A percentile compares a stretch with the other conserved stretches of the same genome.
phyloP scores from a whole-genome alignment of 2,113 vertebrate genomes.

The Hemicordylus capensis region DNA sequence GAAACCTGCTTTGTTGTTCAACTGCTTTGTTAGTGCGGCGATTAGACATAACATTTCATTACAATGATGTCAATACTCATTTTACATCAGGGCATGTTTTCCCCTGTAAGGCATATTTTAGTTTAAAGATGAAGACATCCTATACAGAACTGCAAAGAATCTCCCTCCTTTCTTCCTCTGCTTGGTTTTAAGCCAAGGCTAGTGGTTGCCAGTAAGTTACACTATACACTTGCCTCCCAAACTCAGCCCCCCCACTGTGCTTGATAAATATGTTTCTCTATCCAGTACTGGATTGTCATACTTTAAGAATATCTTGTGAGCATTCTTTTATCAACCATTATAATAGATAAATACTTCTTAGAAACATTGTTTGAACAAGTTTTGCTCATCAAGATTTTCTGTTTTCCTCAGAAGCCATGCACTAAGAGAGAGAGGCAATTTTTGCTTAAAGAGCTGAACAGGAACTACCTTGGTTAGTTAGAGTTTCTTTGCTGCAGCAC shows the following conservation, averaged over 20 bases:
- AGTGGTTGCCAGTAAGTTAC: constrained; percentile 41
- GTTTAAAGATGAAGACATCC: constrained; percentile 44
- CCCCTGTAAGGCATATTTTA: constrained; percentile 49
- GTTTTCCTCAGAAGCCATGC: constrained; percentile 50
- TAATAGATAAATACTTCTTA: constrained; percentile 44
- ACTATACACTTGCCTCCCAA: constrained; percentile 33
- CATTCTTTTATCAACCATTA: constrained; percentile 29
- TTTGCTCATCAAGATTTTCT: background rate
- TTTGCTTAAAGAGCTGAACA: constrained; percentile 58
- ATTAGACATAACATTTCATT: constrained; percentile 37
- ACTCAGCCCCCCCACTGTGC: too few species aligned
- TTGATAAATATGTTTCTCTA: constrained; percentile 45
- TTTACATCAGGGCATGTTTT: constrained; percentile 41
- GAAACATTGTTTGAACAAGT: constrained; percentile 23
- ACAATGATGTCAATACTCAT: constrained; percentile 15
- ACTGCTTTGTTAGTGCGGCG: constrained; percentile 41
- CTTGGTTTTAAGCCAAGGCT: constrained; percentile 46
- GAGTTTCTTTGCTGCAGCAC: constrained; percentile 43
- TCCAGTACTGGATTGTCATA: constrained; percentile 37
- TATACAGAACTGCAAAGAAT: constrained; percentile 27
- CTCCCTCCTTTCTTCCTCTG: background rate
- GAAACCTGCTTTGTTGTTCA: constrained; percentile 58
- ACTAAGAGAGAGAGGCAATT: constrained; percentile 64
- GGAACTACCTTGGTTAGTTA: constrained; percentile 34
- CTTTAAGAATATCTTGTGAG: constrained; percentile 51